Conservation (phyloP, 2,888 invertebrate genomes). For the Cryptocheilus praepositus region DNA sequence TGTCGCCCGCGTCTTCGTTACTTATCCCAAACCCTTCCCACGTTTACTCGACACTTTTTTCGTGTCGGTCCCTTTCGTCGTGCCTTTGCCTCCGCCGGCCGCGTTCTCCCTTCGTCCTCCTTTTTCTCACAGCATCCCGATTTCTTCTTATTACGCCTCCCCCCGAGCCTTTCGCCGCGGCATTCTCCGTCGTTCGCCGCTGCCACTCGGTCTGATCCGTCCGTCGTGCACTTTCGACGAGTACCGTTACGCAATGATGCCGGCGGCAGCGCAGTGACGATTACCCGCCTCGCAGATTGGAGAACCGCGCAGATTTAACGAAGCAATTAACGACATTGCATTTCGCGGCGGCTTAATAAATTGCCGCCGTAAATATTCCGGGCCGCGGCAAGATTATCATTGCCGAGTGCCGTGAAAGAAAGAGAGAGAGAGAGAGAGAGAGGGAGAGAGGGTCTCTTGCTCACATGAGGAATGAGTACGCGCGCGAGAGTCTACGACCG, state of each 20-base stretch:
- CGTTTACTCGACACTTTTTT: no score
- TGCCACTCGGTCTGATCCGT: no score
- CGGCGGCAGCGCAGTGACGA: conserved; percentile 17
- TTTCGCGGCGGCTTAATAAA: conserved; percentile 38
- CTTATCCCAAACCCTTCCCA: neutral
- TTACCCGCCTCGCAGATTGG: conserved; percentile 26
- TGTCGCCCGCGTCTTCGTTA: no score
- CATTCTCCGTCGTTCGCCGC: conserved; percentile 3
- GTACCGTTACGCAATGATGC: conserved; percentile 46
- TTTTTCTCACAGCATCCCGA: no score
- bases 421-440: neutral
- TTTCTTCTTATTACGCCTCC: no score
- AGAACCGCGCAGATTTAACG: conserved; percentile 30
- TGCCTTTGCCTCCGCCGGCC: no score
- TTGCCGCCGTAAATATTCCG: conserved; percentile 18
- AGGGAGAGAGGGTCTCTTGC: neutral
- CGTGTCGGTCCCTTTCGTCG: no score
- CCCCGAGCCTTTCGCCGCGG: no score
- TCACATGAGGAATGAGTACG: conserved; percentile 2
- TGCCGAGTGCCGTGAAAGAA: neutral
- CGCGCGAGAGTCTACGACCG: neutral
- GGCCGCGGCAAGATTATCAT: neutral
- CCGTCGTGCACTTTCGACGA: conserved; percentile 25
- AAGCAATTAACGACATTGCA: conserved; percentile 38
- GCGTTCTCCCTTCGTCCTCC: no score